phyloP scores from a whole-genome alignment of 2,888 invertebrate genomes.

The Parthenolecanium corni region DNA sequence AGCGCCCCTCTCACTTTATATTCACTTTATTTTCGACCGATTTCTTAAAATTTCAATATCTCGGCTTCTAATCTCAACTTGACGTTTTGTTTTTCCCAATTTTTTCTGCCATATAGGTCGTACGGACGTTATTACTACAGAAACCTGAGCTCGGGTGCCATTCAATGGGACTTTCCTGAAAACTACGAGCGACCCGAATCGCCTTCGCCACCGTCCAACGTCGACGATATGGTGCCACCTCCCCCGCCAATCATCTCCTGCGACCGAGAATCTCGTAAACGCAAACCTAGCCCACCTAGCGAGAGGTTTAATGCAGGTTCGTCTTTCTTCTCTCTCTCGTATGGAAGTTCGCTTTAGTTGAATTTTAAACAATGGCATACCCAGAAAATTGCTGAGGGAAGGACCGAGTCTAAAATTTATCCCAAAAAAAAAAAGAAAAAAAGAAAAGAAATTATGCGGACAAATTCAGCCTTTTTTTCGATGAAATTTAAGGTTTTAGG shows the following conservation, averaged over 20 bases:
- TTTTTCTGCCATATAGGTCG: conserved; percentile 9
- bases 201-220: conserved; percentile 9
- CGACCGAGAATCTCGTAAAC: conserved; percentile 5
- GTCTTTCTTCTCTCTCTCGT: not conserved
- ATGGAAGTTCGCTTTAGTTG: not conserved
- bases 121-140: conserved; percentile 35
- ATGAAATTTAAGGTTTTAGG: too few species aligned
- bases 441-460: too few species aligned
- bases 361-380: too few species aligned
- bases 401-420: too few species aligned
- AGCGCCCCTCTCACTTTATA: too few species aligned
- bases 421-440: too few species aligned
- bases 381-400: too few species aligned
- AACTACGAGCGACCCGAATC: conserved; percentile 16
- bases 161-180: conserved; percentile 53
- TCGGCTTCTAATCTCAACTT: too few species aligned
- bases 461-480: too few species aligned
- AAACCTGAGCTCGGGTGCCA: conserved; percentile 47
- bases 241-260: conserved; percentile 22
- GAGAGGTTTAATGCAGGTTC: not conserved
- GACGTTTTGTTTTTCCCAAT: too few species aligned
- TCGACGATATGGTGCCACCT: conserved; percentile 14
- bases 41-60: too few species aligned
- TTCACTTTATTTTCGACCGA: too few species aligned
- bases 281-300: not conserved